Evolutionary conservation across 2,888 invertebrate species (phyloP).

Genomic region (Glyphotaelius pellucidus): DNA sequence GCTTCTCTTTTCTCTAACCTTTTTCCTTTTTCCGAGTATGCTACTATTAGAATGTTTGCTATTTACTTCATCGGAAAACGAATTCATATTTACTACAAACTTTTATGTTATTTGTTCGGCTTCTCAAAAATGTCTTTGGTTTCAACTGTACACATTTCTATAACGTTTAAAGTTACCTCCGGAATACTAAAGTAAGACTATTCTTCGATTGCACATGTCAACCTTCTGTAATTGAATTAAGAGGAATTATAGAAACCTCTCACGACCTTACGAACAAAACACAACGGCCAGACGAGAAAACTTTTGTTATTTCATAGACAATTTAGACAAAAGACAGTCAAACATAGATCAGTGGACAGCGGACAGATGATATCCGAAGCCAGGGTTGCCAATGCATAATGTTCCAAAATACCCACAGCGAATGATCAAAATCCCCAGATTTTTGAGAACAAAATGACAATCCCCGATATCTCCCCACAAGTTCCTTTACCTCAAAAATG

Average conservation of each 20-base stretch:
- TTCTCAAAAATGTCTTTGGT: slow-evolving; percentile 2
- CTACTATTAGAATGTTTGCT: slow-evolving; percentile 72
- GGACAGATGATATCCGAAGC: neutral
- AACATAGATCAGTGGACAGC: too few species aligned
- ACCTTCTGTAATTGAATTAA: slow-evolving; percentile 48
- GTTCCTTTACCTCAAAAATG: too few species aligned
- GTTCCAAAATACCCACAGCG: too few species aligned
- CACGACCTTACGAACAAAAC: neutral
- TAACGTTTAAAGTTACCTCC: neutral
- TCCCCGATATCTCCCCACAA: too few species aligned
- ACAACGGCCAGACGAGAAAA: slow-evolving; percentile 13
- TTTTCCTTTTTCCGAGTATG: slow-evolving; percentile 76
- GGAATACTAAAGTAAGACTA: neutral
- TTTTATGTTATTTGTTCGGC: neutral
- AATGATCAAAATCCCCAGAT: too few species aligned
- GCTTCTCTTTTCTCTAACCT: slow-evolving; percentile 73
- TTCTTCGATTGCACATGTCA: neutral
- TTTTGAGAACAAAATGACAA: too few species aligned
- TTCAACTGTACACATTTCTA: neutral
- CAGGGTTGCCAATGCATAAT: too few species aligned
- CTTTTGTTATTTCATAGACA: slow-evolving; percentile 44
- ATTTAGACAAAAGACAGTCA: neutral
- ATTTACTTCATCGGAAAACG: slow-evolving; percentile 75
- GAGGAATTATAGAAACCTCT: neutral
- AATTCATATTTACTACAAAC: slow-evolving; percentile 71